Conservation (phyloP, 2,113 vertebrate genomes). For the Nothoprocta pentlandii region DNA sequence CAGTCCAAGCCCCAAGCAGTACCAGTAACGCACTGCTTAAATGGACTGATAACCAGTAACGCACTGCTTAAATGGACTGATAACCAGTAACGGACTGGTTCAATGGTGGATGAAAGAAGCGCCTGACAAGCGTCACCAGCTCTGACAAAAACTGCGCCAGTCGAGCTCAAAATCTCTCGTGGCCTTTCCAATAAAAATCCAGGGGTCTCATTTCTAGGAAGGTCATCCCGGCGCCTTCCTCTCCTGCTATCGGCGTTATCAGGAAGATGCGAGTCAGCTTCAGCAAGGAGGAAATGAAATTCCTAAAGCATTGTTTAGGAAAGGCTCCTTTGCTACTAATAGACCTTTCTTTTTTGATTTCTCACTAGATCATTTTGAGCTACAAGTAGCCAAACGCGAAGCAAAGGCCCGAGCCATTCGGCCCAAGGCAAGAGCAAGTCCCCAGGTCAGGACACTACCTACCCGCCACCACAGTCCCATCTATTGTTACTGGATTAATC, state of each 20-base stretch:
- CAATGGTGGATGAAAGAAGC: neutral
- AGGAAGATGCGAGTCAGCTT: neutral
- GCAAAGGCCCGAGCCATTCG: accelerated
- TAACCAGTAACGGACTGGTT: accelerated
- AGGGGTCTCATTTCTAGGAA: neutral
- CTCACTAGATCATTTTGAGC: too few species aligned
- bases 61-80: too few species aligned
- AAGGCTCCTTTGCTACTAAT: neutral
- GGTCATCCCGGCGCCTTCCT: neutral
- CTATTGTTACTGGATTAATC: neutral
- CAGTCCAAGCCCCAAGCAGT: too few species aligned
- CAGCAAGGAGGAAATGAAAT: neutral
- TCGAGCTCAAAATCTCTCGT: neutral
- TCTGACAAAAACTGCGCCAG: neutral
- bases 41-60: too few species aligned
- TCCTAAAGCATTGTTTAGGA: neutral
- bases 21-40: too few species aligned
- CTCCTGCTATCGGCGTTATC: neutral
- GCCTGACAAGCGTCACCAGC: neutral
- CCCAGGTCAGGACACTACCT: neutral
- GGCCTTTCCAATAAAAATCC: neutral
- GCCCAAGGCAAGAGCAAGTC: too few species aligned
- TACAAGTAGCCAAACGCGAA: neutral
- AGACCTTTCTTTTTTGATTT: neutral
- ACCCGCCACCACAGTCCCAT: neutral